Base-by-base conservation (phyloP, 2,888 invertebrate genomes). In the Cheilosia scutellata region DNA sequence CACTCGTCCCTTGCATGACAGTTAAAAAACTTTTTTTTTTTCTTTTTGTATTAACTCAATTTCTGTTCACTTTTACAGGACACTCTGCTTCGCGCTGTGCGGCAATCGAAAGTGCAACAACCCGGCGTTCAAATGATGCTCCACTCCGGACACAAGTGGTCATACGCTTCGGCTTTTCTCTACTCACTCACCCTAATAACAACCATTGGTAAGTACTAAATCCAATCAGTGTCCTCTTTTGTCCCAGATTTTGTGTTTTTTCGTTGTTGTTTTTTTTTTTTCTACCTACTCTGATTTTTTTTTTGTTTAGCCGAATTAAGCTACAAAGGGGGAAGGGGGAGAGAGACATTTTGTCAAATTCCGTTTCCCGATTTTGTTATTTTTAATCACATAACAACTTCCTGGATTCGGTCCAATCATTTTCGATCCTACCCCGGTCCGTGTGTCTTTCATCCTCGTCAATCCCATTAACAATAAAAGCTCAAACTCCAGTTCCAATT, bases 151-250 rank as follows among this genome's bases (percentile, higher is more conserved):
- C 95, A 96, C 90, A 94, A 95, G 89, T 98, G 98, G 98, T 97
- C 97, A 58, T 97, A 98, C 92, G 96, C 97, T 87, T 96, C 97
- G 88, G 97, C 98, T 88, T 97, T 98, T 91, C 94, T 98, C 63
- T 98, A 98, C 92, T 98, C 98, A 31, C 94, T 98, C 89, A 98
- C 98, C 20, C 95, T 98, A 88, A 98, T 98, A 90, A 98, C 98
- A 7, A 98, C 98, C 47, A 98, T 98, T 89, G 98, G 98, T 98
- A 92, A 95, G 96, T 93, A 77, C 65, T 68, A 47, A 58, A 40
- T 63, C 57, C 83, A 74, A 74, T 74, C 72, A 68, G 31, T 57
- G 33, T 44, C 42, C 37, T 40, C 31, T 53, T n/a, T 29, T 13
- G 31, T 27, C 20, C 40, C 37, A 42, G 25, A 13, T 42, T 42